Conservation (phyloP, 92 coral and sea anemone genomes). For the Parazoanthus atlanticus region DNA sequence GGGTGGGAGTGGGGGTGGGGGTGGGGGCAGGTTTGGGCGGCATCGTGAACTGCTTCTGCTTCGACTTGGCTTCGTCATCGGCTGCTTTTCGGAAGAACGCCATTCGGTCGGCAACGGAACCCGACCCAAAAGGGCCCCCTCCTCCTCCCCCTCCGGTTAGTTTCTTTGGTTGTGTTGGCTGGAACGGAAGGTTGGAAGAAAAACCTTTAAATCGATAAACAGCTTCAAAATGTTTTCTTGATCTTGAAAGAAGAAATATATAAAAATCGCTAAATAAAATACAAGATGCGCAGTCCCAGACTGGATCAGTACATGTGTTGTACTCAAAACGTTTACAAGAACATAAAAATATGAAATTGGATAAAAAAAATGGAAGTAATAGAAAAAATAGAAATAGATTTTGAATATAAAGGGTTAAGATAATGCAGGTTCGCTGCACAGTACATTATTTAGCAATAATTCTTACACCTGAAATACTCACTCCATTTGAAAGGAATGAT, state of each 20-base stretch:
- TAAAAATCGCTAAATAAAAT: neutral
- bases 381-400: too few species aligned
- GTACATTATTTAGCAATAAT: too few species aligned
- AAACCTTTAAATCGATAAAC: neutral
- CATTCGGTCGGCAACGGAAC: conserved; percentile 97
- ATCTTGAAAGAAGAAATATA: too few species aligned
- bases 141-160: conserved; percentile 42
- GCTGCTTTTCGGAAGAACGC: conserved; percentile 92
- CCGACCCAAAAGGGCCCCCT: conserved; percentile 50
- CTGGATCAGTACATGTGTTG: neutral
- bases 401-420: too few species aligned
- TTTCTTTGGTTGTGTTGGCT: conserved; percentile 30
- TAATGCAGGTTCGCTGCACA: too few species aligned
- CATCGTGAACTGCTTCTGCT: conserved; percentile 54
- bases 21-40: conserved; percentile 75
- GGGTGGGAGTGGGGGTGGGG: conserved; percentile 47
- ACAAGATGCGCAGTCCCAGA: neutral
- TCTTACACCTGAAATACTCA: neutral
- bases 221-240: neutral
- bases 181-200: neutral
- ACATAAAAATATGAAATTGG: too few species aligned
- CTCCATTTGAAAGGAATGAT: conserved; percentile 41
- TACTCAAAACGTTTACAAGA: too few species aligned
- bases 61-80: conserved; percentile 79
- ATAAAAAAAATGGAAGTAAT: too few species aligned